Percentiles rank a stretch among this genome's conserved stretches.
Conservation (phyloP, 2,888 invertebrate genomes). For the Cistogaster globosa region DNA sequence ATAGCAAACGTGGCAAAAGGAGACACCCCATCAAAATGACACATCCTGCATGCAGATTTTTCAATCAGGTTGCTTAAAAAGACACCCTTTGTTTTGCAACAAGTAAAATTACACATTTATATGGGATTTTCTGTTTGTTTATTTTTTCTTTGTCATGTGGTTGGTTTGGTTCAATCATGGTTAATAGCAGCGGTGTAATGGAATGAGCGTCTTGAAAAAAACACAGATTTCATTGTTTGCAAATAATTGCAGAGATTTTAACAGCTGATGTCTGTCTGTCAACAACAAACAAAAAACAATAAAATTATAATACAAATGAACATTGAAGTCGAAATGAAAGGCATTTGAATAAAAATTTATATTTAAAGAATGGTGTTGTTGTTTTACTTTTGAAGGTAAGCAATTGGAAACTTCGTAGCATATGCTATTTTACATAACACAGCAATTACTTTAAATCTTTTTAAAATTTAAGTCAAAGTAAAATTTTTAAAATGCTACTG, state of each 20-base stretch:
- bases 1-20: slow-evolving; percentile 48
- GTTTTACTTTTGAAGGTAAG: no score
- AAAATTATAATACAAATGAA: slow-evolving; percentile 50
- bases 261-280: slow-evolving; percentile 77
- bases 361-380: no score
- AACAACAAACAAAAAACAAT: slow-evolving; percentile 56
- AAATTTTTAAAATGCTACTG: neutral
- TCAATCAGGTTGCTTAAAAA: slow-evolving; percentile 27
- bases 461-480: neutral
- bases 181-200: slow-evolving; percentile 35
- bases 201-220: slow-evolving; percentile 39
- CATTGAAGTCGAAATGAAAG: slow-evolving; percentile 16
- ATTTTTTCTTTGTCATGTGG: slow-evolving; percentile 48
- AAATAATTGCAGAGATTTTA: slow-evolving; percentile 80
- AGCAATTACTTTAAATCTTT: no score
- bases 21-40: slow-evolving; percentile 57
- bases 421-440: no score
- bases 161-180: slow-evolving; percentile 55
- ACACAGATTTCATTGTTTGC: slow-evolving; percentile 81
- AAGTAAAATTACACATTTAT: slow-evolving; percentile 60
- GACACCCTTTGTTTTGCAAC: slow-evolving; percentile 63
- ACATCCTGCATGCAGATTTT: slow-evolving; percentile 56
- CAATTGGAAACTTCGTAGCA: no score
- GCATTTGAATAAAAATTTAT: slow-evolving; percentile 5
- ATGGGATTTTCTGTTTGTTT: slow-evolving; percentile 30